Percentiles rank a stretch among this genome's conserved stretches.
phyloP scores from a whole-genome alignment of 2,113 vertebrate species.

The Ailurus styani region DNA sequence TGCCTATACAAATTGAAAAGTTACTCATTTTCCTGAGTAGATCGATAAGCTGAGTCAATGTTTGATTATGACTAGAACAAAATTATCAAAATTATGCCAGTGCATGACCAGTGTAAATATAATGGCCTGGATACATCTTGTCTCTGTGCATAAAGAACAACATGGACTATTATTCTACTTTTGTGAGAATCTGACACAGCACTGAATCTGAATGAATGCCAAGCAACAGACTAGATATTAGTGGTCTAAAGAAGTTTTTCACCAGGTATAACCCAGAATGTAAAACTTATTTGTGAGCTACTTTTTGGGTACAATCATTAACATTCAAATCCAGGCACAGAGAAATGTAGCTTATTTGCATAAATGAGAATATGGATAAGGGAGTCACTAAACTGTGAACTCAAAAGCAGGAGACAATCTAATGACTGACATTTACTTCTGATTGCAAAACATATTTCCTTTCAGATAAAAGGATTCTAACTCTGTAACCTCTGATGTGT shows the following conservation, averaged over 20 bases:
- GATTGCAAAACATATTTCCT: not conserved
- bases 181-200: not conserved
- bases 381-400: not conserved
- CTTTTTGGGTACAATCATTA: not conserved
- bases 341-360: not conserved
- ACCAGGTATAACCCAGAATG: not conserved
- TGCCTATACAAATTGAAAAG: not conserved
- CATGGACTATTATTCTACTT: not conserved
- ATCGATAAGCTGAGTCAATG: not conserved
- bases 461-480: not conserved
- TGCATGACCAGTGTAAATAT: no score
- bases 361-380: not conserved
- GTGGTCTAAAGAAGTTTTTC: not conserved
- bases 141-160: not conserved
- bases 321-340: not conserved
- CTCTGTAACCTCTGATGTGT: not conserved
- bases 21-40: not conserved
- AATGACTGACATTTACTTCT: not conserved
- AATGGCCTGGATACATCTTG: not conserved
- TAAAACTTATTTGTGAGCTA: not conserved
- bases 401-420: not conserved
- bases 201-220: not conserved
- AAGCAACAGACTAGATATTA: not conserved
- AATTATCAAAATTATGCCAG: not conserved
- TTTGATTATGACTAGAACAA: not conserved